Evolutionary conservation across 2,888 invertebrate species (phyloP).

Genomic region (Gasteruption jaculator): DNA sequence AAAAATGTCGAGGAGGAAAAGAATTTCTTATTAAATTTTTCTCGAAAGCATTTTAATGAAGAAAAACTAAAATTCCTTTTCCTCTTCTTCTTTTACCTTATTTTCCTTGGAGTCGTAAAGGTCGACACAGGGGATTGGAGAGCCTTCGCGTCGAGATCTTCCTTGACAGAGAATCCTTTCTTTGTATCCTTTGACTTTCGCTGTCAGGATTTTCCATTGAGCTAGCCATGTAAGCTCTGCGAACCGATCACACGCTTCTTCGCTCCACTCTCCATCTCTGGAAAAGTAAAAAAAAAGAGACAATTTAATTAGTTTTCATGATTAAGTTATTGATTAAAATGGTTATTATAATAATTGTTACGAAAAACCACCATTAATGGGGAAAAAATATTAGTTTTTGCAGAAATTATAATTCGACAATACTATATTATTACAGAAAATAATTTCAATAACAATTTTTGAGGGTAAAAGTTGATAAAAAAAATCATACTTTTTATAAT

Average conservation of each 20-base stretch:
- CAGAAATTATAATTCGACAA: neutral
- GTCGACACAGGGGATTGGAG: slow-evolving; percentile 73
- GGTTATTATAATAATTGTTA: no score
- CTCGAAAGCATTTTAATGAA: neutral
- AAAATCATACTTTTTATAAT: no score
- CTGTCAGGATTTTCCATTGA: slow-evolving; percentile 76
- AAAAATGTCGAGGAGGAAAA: slow-evolving; percentile 3
- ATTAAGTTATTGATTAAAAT: no score
- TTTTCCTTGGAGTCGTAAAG: slow-evolving; percentile 67
- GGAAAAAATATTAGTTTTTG: neutral
- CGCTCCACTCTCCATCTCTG: slow-evolving; percentile 41
- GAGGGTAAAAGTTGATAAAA: no score
- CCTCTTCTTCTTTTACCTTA: slow-evolving; percentile 34
- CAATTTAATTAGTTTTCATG: neutral
- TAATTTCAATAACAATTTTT: no score
- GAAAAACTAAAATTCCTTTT: slow-evolving; percentile 3
- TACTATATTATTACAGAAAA: neutral
- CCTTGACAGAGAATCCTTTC: slow-evolving; percentile 48
- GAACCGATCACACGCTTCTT: slow-evolving; percentile 34
- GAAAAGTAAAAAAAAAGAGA: slow-evolving; percentile 12
- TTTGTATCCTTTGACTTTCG: slow-evolving; percentile 71
- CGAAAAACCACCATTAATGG: neutral
- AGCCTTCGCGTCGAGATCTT: slow-evolving; percentile 59
- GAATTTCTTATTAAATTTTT: no score
- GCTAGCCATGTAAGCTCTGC: slow-evolving; percentile 55